phyloP scores from a whole-genome alignment of 1,140 invertebrate genomes.

The Brevipalpus yothersi region DNA sequence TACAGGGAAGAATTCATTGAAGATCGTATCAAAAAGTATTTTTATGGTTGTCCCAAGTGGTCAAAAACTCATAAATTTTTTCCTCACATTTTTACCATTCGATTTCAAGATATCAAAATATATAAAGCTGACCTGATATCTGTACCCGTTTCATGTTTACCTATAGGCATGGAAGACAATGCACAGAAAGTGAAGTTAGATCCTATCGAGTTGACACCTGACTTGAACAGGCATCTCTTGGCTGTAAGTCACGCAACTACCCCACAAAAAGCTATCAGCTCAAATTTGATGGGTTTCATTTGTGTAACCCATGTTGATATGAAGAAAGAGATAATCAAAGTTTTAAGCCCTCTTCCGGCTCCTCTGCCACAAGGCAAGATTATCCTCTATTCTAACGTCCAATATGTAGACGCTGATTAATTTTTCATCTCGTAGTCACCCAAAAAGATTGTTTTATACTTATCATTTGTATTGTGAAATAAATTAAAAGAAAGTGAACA shows the following conservation, averaged over 20 bases:
- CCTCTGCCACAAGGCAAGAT: conserved; percentile 42
- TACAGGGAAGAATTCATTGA: conserved; percentile 49
- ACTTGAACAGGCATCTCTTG: conserved; percentile 59
- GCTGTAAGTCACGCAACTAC: conserved; percentile 40
- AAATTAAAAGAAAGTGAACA: no score
- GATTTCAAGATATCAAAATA: conserved; percentile 59
- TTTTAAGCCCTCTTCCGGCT: conserved; percentile 71
- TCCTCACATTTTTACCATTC: conserved; percentile 71
- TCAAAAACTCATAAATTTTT: conserved; percentile 53
- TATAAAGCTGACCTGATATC: conserved; percentile 54
- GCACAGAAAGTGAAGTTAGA: conserved; percentile 70
- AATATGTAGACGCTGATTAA: conserved; percentile 14
- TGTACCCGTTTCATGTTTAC: conserved; percentile 77
- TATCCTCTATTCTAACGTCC: conserved; percentile 13
- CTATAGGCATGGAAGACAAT: conserved; percentile 68
- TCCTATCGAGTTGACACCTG: conserved; percentile 34
- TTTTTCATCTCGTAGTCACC: neutral
- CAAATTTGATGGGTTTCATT: conserved; percentile 65
- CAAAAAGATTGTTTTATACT: no score
- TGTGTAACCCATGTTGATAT: conserved; percentile 65
- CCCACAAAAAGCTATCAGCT: conserved; percentile 40
- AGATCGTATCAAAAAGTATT: conserved; percentile 66
- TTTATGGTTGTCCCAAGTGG: conserved; percentile 55
- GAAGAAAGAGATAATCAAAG: conserved; percentile 56
- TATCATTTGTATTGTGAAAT: no score